phyloP scores from a whole-genome alignment of 1,140 invertebrate genomes.

The Thaumatotibia leucotreta region DNA sequence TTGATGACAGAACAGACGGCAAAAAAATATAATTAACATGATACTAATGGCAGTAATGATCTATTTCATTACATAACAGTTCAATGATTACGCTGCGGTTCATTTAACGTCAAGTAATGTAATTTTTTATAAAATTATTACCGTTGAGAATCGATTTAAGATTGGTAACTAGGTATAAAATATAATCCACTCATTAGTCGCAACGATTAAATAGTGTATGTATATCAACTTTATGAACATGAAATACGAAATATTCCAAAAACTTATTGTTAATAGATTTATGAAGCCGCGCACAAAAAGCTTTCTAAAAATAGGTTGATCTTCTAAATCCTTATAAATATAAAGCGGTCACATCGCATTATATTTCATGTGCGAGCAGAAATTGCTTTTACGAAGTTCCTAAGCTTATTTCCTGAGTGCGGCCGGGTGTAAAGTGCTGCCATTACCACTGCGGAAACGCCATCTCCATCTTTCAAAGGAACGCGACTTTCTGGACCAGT shows the following conservation, averaged over 20 bases:
- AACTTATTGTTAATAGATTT: slow-evolving; percentile 2
- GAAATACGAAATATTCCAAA: not conserved
- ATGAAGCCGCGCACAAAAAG: slow-evolving; percentile 21
- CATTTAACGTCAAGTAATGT: not conserved
- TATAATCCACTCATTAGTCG: too few relatives aligned
- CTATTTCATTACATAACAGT: too few relatives aligned
- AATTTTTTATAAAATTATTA: not conserved
- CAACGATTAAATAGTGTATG: too few relatives aligned
- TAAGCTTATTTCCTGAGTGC: slow-evolving; percentile 73
- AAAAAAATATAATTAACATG: too few relatives aligned
- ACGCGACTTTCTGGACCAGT: slow-evolving; percentile 55
- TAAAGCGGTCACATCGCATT: slow-evolving; percentile 61
- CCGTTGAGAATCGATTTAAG: not conserved
- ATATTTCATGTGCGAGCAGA: slow-evolving; percentile 69
- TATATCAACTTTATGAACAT: too few relatives aligned
- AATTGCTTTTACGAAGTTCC: slow-evolving; percentile 75
- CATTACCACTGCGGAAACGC: slow-evolving; percentile 59
- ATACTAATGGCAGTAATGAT: too few relatives aligned
- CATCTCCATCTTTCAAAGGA: slow-evolving; percentile 55
- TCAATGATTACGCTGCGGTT: not conserved
- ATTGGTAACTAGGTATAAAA: not conserved
- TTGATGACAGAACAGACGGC: too few relatives aligned
- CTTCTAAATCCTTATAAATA: slow-evolving; percentile 69
- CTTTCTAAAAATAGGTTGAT: slow-evolving; percentile 40
- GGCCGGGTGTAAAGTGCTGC: slow-evolving; percentile 67